Evolutionary conservation across 92 coral and sea anemone genomes (phyloP).

Genomic region (Epizoanthus stellaris): DNA sequence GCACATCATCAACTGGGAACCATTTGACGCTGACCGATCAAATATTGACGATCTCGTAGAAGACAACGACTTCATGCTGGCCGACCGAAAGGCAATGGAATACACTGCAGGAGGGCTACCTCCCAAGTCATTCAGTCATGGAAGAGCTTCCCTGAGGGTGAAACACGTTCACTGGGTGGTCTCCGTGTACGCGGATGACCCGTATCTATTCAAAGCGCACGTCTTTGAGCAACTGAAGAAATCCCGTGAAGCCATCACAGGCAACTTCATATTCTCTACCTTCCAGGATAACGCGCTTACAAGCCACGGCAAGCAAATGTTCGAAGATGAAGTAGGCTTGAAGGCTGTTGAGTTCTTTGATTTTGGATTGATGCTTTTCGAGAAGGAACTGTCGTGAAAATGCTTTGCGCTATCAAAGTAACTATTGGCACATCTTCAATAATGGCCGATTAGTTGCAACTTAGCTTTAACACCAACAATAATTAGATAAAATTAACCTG

Average conservation of each 20-base stretch:
- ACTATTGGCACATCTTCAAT: too few species aligned
- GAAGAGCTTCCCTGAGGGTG: constrained; percentile 87
- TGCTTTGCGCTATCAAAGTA: not conserved
- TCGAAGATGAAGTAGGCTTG: constrained; percentile 70
- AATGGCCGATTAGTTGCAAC: too few species aligned
- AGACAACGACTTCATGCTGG: constrained; percentile 77
- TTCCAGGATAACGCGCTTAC: constrained; percentile 74
- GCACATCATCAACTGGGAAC: constrained; percentile 95
- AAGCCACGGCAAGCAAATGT: constrained; percentile 67
- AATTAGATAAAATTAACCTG: too few species aligned
- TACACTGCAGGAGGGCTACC: constrained; percentile 46
- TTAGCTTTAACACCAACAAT: too few species aligned
- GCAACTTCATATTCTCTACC: constrained; percentile 84
- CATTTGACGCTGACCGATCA: constrained; percentile 80
- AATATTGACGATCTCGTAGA: constrained; percentile 79
- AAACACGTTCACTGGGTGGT: constrained; percentile 91
- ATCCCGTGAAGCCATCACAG: constrained; percentile 61
- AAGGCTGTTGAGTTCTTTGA: constrained; percentile 88
- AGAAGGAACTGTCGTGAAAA: constrained; percentile 56
- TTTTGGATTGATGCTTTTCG: constrained; percentile 89
- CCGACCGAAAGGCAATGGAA: constrained; percentile 81
- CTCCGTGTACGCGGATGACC: constrained; percentile 87
- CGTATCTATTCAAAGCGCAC: constrained; percentile 78
- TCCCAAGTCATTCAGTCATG: constrained; percentile 93
- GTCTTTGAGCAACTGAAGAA: constrained; percentile 78